phyloP scores from a whole-genome alignment of 1,140 invertebrate species.

The Drosophila pallidifrons region DNA sequence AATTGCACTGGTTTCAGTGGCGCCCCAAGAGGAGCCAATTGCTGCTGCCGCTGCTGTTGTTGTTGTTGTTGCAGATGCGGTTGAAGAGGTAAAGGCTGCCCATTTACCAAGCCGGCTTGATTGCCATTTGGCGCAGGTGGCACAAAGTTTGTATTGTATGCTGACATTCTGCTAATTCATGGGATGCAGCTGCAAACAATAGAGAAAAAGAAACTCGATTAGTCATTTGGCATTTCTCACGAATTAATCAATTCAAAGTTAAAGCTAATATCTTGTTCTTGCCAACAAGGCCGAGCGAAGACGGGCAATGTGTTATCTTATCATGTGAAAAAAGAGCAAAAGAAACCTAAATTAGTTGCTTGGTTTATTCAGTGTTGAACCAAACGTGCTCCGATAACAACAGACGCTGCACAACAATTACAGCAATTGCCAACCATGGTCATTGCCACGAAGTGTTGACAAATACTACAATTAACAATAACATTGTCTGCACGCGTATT shows the following conservation, averaged over 20 bases:
- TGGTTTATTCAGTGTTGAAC: conserved; percentile 19
- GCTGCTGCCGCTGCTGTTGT: conserved; percentile 33
- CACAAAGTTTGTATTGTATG: conserved; percentile 73
- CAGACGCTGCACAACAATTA: conserved; percentile 3
- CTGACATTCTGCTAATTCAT: conserved; percentile 79
- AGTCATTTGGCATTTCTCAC: conserved; percentile 14
- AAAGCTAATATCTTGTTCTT: conserved; percentile 12
- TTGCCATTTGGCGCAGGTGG: conserved; percentile 67
- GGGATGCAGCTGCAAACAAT: conserved; percentile 56
- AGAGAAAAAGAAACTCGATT: conserved; percentile 18
- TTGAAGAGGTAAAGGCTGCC: conserved; percentile 51
- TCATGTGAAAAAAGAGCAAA: conserved; percentile 10
- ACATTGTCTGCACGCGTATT: not conserved
- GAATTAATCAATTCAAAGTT: conserved; percentile 9
- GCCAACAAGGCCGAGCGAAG: conserved; percentile 5
- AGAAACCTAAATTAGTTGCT: not conserved
- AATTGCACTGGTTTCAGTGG: conserved; percentile 30
- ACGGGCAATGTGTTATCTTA: conserved; percentile 34
- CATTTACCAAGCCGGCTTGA: conserved; percentile 54
- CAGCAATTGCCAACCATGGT: conserved; percentile 5
- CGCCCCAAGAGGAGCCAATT: not conserved
- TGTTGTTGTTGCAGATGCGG: conserved; percentile 30
- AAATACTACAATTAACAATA: conserved; percentile 4
- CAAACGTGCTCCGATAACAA: conserved; percentile 38
- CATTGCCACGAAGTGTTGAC: conserved; percentile 13